These are phyloP conservation scores for Epinephelus fuscoguttatus DNA, from an alignment of 2,113 vertebrate species.

Conservation along the genomic window DNA sequence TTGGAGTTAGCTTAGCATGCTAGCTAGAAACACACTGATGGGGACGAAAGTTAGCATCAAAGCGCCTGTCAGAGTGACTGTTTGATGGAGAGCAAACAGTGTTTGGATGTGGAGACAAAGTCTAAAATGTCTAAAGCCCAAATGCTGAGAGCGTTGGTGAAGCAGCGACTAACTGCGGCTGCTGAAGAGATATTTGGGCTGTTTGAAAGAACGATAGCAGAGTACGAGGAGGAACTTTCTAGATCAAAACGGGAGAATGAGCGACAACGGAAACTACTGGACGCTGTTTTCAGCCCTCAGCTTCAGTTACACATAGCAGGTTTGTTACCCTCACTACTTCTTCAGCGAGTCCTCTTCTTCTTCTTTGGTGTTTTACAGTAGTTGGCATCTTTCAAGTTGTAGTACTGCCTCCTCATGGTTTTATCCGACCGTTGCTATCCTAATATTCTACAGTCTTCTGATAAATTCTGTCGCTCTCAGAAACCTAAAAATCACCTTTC, in stretches of 20 bases:
- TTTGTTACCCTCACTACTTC: neutral
- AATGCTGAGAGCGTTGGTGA: neutral
- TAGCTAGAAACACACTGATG: neutral
- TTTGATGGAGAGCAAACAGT: neutral
- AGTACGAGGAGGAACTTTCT: conserved; percentile 6
- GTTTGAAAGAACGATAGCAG: conserved; percentile 31
- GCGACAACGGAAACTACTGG: conserved; percentile 1
- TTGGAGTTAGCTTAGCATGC: neutral
- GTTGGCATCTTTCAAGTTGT: too few relatives aligned
- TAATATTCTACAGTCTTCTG: too few relatives aligned
- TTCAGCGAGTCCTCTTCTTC: too few relatives aligned
- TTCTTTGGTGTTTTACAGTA: too few relatives aligned
- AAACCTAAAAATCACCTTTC: too few relatives aligned
- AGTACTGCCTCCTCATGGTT: too few relatives aligned
- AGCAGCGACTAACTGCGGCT: conserved; percentile 21
- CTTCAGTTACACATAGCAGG: neutral
- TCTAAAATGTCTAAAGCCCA: conserved; percentile 11
- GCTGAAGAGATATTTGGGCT: conserved; percentile 26
- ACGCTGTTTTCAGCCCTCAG: neutral
- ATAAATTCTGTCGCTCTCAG: too few relatives aligned
- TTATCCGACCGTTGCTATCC: too few relatives aligned
- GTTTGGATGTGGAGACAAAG: neutral
- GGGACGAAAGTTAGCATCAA: neutral
- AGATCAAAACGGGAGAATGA: conserved; percentile 14
- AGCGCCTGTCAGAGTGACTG: too few relatives aligned